Conservation (phyloP, 2,113 vertebrate genomes). For the Planiliza haematocheilus region DNA sequence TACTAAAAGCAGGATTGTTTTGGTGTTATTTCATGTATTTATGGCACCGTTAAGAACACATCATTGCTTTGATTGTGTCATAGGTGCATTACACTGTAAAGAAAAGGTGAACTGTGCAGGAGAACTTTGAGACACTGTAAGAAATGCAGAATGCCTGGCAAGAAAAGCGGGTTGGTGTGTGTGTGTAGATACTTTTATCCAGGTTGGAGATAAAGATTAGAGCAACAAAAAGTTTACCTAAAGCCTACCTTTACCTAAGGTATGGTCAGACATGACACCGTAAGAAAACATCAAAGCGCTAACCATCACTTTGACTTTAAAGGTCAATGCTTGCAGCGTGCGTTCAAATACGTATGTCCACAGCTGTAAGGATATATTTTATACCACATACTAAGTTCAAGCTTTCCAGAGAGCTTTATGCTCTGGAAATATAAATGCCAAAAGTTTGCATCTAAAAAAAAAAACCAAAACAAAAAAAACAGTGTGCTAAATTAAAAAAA, state of each 20-base stretch:
- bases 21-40: constrained; percentile 40
- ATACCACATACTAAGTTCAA: constrained; percentile 42
- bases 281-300: neutral
- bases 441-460: constrained; percentile 47
- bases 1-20: constrained; percentile 50
- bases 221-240: constrained; percentile 10
- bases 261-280: constrained; percentile 9
- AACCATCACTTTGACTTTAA: constrained; percentile 31
- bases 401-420: constrained; percentile 59
- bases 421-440: constrained; percentile 57
- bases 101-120: constrained; percentile 13
- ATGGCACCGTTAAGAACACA: constrained; percentile 36
- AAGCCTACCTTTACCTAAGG: constrained; percentile 22
- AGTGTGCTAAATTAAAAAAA: constrained; percentile 59
- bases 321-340: constrained; percentile 29
- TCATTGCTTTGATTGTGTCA: constrained; percentile 35
- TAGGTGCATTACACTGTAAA: constrained; percentile 20
- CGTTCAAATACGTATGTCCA: constrained; percentile 43
- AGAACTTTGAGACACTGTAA: constrained; percentile 35
- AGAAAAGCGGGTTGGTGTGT: constrained; percentile 2
- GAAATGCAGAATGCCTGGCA: constrained; percentile 9
- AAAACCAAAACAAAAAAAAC: constrained; percentile 39
- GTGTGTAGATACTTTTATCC: constrained; percentile 22
- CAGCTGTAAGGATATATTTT: constrained; percentile 46
- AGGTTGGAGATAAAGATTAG: constrained; percentile 13